These are phyloP conservation scores for Rutpela maculata DNA, from an alignment of 2,888 invertebrate genomes.

Conservation along the genomic window DNA sequence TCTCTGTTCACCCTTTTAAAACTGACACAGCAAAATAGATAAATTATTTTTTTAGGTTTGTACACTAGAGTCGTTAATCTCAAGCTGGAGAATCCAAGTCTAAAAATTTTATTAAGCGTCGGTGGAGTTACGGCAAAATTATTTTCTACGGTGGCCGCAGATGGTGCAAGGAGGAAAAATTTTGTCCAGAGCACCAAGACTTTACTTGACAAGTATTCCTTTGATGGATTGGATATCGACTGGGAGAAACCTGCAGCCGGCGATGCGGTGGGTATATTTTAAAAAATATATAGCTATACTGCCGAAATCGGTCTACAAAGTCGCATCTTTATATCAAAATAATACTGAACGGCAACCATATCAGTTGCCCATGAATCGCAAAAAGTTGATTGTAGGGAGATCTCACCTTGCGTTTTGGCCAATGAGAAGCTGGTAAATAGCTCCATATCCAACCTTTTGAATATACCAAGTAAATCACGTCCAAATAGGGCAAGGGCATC, in stretches of 20 bases:
- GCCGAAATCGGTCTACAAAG: too few relatives aligned
- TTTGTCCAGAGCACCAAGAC: conserved; percentile 33
- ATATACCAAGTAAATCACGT: too few relatives aligned
- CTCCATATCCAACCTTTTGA: too few relatives aligned
- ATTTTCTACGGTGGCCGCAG: conserved; percentile 40
- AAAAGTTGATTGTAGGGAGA: too few relatives aligned
- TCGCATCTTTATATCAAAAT: too few relatives aligned
- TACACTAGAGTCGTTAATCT: conserved; percentile 35
- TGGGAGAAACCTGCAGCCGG: conserved; percentile 44
- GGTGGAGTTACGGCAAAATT: conserved; percentile 32
- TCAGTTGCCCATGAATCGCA: too few relatives aligned
- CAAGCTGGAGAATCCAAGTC: conserved; percentile 35
- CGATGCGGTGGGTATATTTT: conserved; percentile 38
- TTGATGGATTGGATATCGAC: conserved; percentile 49
- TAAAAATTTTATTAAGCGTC: conserved; percentile 47
- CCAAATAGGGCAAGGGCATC: too few relatives aligned
- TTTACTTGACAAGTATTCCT: conserved; percentile 41
- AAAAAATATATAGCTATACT: neutral
- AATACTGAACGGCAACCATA: too few relatives aligned
- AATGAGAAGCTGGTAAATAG: too few relatives aligned
- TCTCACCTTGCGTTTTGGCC: too few relatives aligned
- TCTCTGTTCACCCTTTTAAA: too few relatives aligned
- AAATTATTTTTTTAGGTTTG: conserved; percentile 24
- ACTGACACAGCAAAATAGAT: too few relatives aligned
- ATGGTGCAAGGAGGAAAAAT: conserved; percentile 21